Percentiles rank a stretch among this genome's conserved stretches.
phyloP scores from a whole-genome alignment of 1,140 invertebrate species.

The Heliconius himera region DNA sequence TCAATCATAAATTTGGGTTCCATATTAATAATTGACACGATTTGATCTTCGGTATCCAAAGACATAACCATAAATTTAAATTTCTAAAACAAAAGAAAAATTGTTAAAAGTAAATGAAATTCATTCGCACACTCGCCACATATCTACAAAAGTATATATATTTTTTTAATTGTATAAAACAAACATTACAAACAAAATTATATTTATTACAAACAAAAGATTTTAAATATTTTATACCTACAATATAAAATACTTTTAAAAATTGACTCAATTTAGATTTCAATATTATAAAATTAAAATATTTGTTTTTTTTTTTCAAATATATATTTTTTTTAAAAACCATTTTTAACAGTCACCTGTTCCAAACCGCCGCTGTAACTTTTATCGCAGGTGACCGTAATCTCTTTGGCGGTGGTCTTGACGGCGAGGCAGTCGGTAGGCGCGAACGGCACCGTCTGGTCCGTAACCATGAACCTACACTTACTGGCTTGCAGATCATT shows the following conservation, averaged over 20 bases:
- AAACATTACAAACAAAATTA: no score
- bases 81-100: conserved; percentile 60
- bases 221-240: no score
- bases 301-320: no score
- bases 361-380: conserved; percentile 69
- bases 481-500: conserved; percentile 50
- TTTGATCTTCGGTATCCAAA: conserved; percentile 50
- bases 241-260: no score
- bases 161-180: no score
- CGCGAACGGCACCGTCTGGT: conserved; percentile 64
- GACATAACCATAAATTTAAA: conserved; percentile 64
- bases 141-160: no score
- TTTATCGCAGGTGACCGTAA: conserved; percentile 59
- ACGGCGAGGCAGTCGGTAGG: conserved; percentile 58
- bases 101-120: no score
- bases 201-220: no score
- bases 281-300: no score
- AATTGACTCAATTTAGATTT: no score
- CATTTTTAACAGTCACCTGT: conserved; percentile 51
- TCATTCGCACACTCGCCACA: no score
- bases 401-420: conserved; percentile 47
- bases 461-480: conserved; percentile 65
- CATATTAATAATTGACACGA: conserved; percentile 60
- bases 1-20: conserved; percentile 68
- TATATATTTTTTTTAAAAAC: no score